A percentile compares a stretch with the other conserved stretches of the same genome.
Evolutionary conservation across 1,140 invertebrate genomes (phyloP).

Genomic region (Ips nitidus): DNA sequence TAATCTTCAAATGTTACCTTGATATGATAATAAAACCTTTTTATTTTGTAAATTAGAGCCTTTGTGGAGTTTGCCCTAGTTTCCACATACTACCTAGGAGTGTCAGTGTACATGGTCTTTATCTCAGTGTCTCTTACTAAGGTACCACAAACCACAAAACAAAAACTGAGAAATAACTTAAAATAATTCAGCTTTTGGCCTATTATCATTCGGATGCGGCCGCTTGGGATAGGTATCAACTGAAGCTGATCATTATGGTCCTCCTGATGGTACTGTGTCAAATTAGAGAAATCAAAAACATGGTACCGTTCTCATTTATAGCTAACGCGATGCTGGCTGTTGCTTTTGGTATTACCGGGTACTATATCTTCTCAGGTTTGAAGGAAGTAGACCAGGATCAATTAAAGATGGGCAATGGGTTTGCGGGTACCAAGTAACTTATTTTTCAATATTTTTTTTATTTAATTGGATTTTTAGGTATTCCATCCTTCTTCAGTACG

Average conservation of each 20-base stretch:
- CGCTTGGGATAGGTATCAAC: constrained; percentile 44
- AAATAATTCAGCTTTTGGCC: constrained; percentile 24
- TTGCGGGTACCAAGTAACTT: constrained; percentile 16
- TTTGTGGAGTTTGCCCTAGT: constrained; percentile 65
- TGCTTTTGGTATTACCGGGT: constrained; percentile 69
- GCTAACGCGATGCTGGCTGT: constrained; percentile 70
- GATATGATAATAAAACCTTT: no score
- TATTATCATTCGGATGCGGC: constrained; percentile 25
- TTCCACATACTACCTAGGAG: constrained; percentile 66
- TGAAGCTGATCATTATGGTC: constrained; percentile 61
- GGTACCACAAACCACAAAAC: constrained; percentile 53
- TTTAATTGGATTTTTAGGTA: constrained; percentile 17
- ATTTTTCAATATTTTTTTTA: background rate
- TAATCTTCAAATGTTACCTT: no score
- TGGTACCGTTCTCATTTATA: constrained; percentile 73
- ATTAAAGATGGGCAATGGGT: constrained; percentile 29
- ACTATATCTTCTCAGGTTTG: constrained; percentile 67
- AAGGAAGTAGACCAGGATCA: constrained; percentile 45
- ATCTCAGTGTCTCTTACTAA: constrained; percentile 69
- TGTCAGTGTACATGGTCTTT: constrained; percentile 76
- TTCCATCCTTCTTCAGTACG: constrained; percentile 63
- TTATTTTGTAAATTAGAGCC: background rate
- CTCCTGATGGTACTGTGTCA: constrained; percentile 64
- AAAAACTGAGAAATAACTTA: background rate
- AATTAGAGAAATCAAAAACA: constrained; percentile 69